phyloP scores from a whole-genome alignment of 37 sponge, comb jelly and placozoan genomes.

The Hormiphora californensis region DNA sequence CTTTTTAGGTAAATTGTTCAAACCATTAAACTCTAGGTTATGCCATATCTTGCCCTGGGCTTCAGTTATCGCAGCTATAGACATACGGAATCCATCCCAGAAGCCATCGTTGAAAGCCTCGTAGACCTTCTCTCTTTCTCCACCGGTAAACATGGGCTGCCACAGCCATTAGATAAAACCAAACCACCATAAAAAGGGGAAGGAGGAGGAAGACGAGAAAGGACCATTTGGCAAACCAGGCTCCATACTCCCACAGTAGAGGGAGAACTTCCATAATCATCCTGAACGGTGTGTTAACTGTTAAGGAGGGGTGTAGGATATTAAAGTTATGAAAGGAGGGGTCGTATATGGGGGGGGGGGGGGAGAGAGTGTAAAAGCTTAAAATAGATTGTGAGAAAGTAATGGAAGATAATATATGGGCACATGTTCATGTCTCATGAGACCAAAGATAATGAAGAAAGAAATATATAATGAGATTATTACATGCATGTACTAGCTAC shows the following conservation, averaged over 20 bases:
- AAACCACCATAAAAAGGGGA: background rate
- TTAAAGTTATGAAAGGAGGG: no score
- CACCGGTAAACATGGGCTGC: slow-evolving; percentile 21
- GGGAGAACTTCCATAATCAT: background rate
- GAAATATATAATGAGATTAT: no score
- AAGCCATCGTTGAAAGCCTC: slow-evolving; percentile 34
- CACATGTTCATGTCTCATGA: no score
- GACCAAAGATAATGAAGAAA: no score
- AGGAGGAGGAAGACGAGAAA: background rate
- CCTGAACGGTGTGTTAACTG: no score
- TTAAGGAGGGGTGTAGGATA: no score
- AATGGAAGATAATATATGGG: no score
- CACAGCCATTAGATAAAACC: slow-evolving; percentile 13
- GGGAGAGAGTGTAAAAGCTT: no score
- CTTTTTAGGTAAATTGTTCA: background rate
- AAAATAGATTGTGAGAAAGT: no score
- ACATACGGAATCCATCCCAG: slow-evolving; percentile 32
- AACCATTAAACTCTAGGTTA: background rate
- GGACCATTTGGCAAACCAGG: slow-evolving; percentile 9
- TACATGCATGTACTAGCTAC: no score
- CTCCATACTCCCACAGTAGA: slow-evolving; percentile 1
- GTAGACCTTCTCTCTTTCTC: slow-evolving; percentile 8
- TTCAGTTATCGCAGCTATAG: slow-evolving; percentile 10
- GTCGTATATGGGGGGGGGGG: no score
- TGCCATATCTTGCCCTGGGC: slow-evolving; percentile 36